Evolutionary conservation across 2,797 vertebrate genomes (phyloP).

Genomic region (Spatula clypeata): DNA sequence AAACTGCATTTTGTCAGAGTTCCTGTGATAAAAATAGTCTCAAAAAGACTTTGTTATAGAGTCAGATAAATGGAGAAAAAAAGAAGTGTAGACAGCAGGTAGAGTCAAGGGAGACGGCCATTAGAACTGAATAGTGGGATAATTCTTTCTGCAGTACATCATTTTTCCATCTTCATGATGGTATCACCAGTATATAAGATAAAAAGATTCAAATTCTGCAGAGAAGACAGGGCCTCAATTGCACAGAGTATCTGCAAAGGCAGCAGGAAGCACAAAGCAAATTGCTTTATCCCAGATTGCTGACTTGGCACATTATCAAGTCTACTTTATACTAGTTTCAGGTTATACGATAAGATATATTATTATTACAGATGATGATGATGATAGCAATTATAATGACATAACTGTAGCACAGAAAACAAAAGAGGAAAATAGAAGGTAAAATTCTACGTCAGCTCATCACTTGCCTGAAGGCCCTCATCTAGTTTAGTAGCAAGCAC

Average conservation of each 20-base stretch:
- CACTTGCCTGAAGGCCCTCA: not conserved
- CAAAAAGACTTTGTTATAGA: not conserved
- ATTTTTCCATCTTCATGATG: not conserved
- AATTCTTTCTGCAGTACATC: not conserved
- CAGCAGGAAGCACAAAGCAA: conserved; percentile 9
- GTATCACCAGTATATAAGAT: not conserved
- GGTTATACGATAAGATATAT: not conserved
- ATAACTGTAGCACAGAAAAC: not conserved
- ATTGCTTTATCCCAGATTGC: not conserved
- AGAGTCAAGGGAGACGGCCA: not conserved
- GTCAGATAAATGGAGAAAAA: not conserved
- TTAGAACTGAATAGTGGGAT: not conserved
- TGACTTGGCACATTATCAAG: not conserved
- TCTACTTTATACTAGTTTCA: not conserved
- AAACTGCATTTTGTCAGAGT: not conserved
- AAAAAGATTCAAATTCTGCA: not conserved
- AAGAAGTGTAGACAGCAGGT: not conserved
- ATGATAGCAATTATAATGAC: not conserved
- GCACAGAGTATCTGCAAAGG: not conserved
- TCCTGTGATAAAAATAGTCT: not conserved
- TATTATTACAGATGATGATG: not conserved
- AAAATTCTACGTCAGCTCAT: not conserved
- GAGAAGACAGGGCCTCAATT: not conserved
- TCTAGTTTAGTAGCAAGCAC: not conserved
- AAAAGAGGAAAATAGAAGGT: not conserved